Conservation (phyloP, 2,797 vertebrate species). For the Catamblyrhynchus diadema region DNA sequence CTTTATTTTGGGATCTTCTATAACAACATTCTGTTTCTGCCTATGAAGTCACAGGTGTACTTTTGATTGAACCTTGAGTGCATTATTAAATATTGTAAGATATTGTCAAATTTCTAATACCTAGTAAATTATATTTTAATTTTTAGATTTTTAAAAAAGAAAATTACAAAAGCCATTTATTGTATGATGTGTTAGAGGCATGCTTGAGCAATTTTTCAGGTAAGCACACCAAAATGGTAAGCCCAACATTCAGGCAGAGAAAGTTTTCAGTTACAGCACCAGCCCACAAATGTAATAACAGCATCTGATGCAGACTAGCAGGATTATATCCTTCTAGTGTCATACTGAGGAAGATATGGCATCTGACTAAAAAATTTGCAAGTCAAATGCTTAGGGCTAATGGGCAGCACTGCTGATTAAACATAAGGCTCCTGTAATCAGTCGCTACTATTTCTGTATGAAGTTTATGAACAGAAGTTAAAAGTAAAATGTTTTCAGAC, state of each 20-base stretch:
- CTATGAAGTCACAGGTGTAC: neutral
- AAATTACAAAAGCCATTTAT: neutral
- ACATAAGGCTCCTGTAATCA: neutral
- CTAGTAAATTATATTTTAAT: neutral
- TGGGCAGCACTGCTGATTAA: neutral
- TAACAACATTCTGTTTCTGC: neutral
- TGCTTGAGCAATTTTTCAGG: neutral
- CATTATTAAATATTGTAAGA: slow-evolving; percentile 13
- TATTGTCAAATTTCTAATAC: neutral
- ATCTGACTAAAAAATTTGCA: neutral
- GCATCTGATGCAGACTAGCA: neutral
- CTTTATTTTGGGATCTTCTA: neutral
- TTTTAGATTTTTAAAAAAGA: neutral
- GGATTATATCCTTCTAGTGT: neutral
- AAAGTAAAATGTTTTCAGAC: neutral
- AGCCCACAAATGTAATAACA: neutral
- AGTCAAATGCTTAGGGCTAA: neutral
- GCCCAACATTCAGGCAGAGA: neutral
- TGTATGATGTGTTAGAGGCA: neutral
- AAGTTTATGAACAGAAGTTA: slow-evolving; percentile 11
- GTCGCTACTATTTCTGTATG: neutral
- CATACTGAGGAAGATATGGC: neutral
- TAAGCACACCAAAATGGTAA: neutral
- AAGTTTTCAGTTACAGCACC: neutral
- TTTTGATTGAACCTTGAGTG: neutral